These are phyloP conservation scores for Hippocampus abdominalis DNA, from an alignment of 2,113 vertebrate genomes.

Conservation along the genomic window DNA sequence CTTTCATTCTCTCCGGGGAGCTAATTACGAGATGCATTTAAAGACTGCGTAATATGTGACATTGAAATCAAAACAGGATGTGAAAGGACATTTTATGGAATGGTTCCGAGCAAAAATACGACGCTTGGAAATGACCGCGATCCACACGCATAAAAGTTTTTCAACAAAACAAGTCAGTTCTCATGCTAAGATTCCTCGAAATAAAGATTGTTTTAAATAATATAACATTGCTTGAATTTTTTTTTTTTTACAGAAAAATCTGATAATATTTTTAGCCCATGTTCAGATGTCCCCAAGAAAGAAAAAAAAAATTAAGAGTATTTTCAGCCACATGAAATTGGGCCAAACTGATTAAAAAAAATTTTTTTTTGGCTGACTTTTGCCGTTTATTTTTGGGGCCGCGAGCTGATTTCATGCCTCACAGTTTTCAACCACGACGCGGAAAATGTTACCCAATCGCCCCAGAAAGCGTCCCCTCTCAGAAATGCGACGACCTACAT, in stretches of 20 bases:
- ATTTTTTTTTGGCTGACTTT: too few species aligned
- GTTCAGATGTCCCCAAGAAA: too few species aligned
- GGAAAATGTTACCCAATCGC: conserved; percentile 7
- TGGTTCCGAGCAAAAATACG: not conserved
- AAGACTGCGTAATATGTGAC: not conserved
- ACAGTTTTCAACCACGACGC: not conserved
- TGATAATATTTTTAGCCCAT: not conserved
- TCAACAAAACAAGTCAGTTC: too few species aligned
- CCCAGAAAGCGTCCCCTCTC: conserved; percentile 5
- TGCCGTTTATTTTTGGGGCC: too few species aligned
- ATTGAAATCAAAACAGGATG: not conserved
- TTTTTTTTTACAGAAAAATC: too few species aligned
- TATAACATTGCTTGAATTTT: too few species aligned
- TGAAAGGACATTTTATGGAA: not conserved
- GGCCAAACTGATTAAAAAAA: too few species aligned
- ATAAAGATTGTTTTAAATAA: too few species aligned
- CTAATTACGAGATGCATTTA: not conserved
- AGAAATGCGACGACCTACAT: conserved; percentile 8
- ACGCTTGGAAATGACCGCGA: not conserved
- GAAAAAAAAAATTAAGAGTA: too few species aligned
- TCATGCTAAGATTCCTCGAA: too few species aligned
- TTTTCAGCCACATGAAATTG: too few species aligned
- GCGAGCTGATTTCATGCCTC: not conserved
- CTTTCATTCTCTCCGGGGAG: not conserved
- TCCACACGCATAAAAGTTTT: too few species aligned